Conservation (phyloP, 2,888 invertebrate genomes). For the Tryphoninae sp. region DNA sequence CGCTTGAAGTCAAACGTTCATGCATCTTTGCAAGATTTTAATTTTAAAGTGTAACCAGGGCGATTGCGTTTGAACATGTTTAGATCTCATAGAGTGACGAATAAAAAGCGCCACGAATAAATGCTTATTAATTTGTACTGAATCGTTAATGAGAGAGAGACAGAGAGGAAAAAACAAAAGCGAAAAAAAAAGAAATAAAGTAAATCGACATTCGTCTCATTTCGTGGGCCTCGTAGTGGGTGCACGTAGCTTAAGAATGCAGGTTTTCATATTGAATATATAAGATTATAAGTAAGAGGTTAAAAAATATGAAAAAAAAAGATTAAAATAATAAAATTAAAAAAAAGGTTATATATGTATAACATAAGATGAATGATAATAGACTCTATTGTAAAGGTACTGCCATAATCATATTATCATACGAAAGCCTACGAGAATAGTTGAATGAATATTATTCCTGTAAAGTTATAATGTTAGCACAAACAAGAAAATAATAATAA, state of each 20-base stretch:
- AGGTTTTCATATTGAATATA: slow-evolving; percentile 72
- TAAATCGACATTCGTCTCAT: slow-evolving; percentile 55
- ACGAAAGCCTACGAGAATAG: slow-evolving; percentile 79
- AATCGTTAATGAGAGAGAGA: slow-evolving; percentile 39
- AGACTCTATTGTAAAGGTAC: slow-evolving; percentile 81
- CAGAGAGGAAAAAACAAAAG: slow-evolving; percentile 26
- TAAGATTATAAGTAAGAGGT: slow-evolving; percentile 36
- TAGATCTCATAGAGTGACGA: slow-evolving; percentile 71
- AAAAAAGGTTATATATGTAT: slow-evolving; percentile 71
- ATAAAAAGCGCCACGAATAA: slow-evolving; percentile 40
- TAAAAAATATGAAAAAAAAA: slow-evolving; percentile 53
- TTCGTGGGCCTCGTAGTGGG: slow-evolving; percentile 71
- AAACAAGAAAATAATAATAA: slow-evolving; percentile 46
- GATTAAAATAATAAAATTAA: slow-evolving; percentile 40
- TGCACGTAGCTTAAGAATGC: slow-evolving; percentile 73
- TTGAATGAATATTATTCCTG: slow-evolving; percentile 78
- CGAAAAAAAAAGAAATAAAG: slow-evolving; percentile 32
- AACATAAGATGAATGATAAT: slow-evolving; percentile 68
- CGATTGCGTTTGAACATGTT: slow-evolving; percentile 58
- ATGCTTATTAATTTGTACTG: slow-evolving; percentile 55
- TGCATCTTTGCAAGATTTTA: slow-evolving; percentile 48
- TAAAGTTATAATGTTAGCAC: slow-evolving; percentile 73
- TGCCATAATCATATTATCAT: slow-evolving; percentile 80
- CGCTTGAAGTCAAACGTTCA: slow-evolving; percentile 52
- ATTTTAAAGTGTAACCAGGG: slow-evolving; percentile 31